Evolutionary conservation across 2,113 vertebrate genomes (phyloP).

Genomic region (Natator depressus): DNA sequence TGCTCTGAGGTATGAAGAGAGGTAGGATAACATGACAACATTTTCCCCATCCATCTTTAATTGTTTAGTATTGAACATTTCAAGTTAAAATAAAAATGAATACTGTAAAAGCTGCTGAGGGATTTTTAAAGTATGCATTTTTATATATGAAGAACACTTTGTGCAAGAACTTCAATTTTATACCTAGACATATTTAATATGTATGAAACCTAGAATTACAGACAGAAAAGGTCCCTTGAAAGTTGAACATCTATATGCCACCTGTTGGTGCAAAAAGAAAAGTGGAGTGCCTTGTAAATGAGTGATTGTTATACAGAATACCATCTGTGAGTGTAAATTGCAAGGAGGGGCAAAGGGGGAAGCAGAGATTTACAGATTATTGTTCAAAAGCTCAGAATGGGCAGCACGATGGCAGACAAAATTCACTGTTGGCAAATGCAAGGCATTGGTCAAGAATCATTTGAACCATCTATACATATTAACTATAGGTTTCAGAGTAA

Average conservation of each 20-base stretch:
- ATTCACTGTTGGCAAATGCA: background rate
- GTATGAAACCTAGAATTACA: background rate
- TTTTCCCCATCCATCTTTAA: background rate
- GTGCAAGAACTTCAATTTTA: background rate
- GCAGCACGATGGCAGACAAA: background rate
- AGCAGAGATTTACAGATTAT: background rate
- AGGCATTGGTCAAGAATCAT: background rate
- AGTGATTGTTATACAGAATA: background rate
- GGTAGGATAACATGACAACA: background rate
- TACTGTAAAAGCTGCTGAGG: background rate
- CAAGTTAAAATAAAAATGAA: background rate
- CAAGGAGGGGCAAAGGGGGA: background rate
- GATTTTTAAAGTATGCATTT: too few relatives aligned
- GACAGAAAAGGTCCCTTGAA: conserved; percentile 23
- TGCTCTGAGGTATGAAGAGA: background rate
- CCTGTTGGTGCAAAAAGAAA: background rate
- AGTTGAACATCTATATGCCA: background rate
- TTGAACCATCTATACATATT: background rate
- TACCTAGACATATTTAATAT: background rate
- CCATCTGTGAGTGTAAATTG: background rate
- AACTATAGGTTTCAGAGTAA: too few relatives aligned
- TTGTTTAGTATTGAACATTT: background rate
- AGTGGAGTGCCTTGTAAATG: background rate
- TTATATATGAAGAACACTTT: background rate
- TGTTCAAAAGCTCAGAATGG: background rate